Evolutionary conservation across 2,888 invertebrate species (phyloP), one percentile per base, ranked within the genome.

Genomic region (Colletes collaris): DNA sequence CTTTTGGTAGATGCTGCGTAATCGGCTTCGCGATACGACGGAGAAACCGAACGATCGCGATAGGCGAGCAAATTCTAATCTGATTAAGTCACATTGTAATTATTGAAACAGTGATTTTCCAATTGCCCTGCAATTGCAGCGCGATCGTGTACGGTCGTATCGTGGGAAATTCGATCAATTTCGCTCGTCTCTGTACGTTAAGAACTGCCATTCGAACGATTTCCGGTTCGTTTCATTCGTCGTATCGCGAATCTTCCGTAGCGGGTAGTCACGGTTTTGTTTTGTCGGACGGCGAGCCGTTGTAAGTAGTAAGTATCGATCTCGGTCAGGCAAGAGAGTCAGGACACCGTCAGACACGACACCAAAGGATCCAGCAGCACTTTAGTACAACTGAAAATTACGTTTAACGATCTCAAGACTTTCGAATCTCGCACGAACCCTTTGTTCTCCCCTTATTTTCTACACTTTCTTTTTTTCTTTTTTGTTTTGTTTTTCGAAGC

Each of bases 281-380:
- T 52, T 70, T 59, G 68, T 10, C 53, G 58, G 67, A 78, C 71
- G 16, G 46, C 66, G 16, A 56, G 6, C 59, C 55, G 74, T 27
- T 27, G 27, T 62, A 79, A 82, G 81, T 77, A 82, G 81, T 77
- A 77, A 81, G 81, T 81, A 73, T 82, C 72, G 64, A 53, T 56
- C 27, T 44, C 67, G 66, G 52, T 70, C 76, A 56, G 81, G 40
- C 66, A 46, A 46, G 69, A 27, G 60, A 55, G 60, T 50, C 53
- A 44, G 65, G 64, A 64, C 40, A 55, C 55, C 11, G 46, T 63
- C n/a, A n/a, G 53, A 16, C 27, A n/a, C 37, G 6, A 44, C 55
- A 27, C 13, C 40, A 27, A 46, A 11, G 65, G 27, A 60, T 53
- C 35, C 60, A 7, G 10, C 46, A 6, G 11, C 52, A 37, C 55